These are phyloP conservation scores for Porites lutea DNA, from an alignment of 64 coral and sea anemone species.

Conservation along the genomic window DNA sequence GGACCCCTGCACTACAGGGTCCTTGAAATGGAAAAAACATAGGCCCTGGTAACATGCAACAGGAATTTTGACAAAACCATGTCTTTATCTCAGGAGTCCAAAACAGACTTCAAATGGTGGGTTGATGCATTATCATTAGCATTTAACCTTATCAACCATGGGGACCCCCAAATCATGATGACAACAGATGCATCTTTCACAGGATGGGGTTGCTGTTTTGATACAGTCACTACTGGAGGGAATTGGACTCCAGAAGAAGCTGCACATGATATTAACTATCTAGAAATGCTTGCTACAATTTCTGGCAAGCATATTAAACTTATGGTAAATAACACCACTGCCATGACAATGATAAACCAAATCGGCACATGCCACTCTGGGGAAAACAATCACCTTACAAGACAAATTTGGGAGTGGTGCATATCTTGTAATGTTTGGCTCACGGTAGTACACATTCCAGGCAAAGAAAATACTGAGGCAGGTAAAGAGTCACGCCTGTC, in stretches of 20 bases:
- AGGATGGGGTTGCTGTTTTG: slow-evolving; percentile 38
- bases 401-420: neutral
- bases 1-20: slow-evolving; percentile 22
- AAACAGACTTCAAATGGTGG: slow-evolving; percentile 61
- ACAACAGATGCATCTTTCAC: slow-evolving; percentile 51
- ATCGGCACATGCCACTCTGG: neutral
- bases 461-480: neutral
- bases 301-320: slow-evolving; percentile 30
- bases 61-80: slow-evolving; percentile 69
- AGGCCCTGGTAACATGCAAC: slow-evolving; percentile 3
- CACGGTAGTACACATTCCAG: neutral
- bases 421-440: neutral
- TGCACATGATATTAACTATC: slow-evolving; percentile 46
- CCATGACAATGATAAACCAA: neutral
- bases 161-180: slow-evolving; percentile 18
- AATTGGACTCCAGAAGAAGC: slow-evolving; percentile 54
- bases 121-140: slow-evolving; percentile 22
- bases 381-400: neutral
- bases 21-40: slow-evolving; percentile 64
- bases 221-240: slow-evolving; percentile 32
- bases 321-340: neutral
- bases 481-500: neutral
- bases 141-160: slow-evolving; percentile 66
- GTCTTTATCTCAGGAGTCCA: slow-evolving; percentile 37
- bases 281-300: slow-evolving; percentile 32